Percentiles rank a stretch among this genome's conserved stretches.
phyloP scores from a whole-genome alignment of 2,888 invertebrate species.

The Elysia crispata region DNA sequence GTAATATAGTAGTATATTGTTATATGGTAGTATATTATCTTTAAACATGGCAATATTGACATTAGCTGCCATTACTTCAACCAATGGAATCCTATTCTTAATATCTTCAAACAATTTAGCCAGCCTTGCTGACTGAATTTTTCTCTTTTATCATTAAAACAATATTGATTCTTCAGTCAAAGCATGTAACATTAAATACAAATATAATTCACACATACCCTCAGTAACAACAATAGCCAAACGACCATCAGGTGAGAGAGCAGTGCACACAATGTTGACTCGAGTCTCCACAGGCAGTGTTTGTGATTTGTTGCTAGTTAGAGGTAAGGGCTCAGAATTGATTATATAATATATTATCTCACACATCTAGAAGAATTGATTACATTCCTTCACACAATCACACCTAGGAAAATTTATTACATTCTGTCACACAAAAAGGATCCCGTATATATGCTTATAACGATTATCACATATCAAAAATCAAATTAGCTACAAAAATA shows the following conservation, averaged over 20 bases:
- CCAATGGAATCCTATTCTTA: no score
- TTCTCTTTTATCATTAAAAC: no score
- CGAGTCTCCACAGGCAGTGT: conserved; percentile 92
- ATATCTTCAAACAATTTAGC: no score
- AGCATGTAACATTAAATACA: no score
- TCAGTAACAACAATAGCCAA: conserved; percentile 92
- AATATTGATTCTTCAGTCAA: no score
- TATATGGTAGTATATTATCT: no score
- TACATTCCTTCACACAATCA: neutral
- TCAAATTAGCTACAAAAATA: no score
- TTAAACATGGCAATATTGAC: no score
- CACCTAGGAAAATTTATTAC: neutral
- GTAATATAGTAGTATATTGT: no score
- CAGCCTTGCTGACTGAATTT: no score
- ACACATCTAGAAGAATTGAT: neutral
- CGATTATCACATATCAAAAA: no score
- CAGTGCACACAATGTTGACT: conserved; percentile 89
- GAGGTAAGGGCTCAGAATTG: neutral
- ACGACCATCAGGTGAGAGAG: conserved; percentile 92
- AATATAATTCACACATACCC: conserved; percentile 78
- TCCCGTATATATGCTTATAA: neutral
- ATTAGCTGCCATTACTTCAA: no score
- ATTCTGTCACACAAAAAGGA: neutral
- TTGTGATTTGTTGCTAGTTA: conserved; percentile 88
- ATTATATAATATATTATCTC: neutral